phyloP scores from a whole-genome alignment of 2,888 invertebrate species.

The Boloria selene region DNA sequence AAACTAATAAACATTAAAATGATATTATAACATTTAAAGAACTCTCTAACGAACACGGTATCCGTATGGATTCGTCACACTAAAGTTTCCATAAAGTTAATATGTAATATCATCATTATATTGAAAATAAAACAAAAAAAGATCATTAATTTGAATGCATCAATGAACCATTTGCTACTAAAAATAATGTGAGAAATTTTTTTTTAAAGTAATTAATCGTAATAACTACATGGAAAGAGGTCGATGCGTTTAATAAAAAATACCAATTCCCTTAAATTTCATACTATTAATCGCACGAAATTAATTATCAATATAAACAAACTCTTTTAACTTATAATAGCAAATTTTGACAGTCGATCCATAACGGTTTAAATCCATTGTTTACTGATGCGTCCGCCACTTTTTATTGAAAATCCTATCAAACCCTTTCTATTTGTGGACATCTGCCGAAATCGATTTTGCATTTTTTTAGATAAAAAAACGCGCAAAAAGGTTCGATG shows the following conservation, averaged over 20 bases:
- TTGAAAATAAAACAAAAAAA: too few relatives aligned
- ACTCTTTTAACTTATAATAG: constrained; percentile 69
- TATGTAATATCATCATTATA: too few relatives aligned
- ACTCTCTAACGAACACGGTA: too few relatives aligned
- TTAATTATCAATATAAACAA: constrained; percentile 52
- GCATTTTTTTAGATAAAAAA: constrained; percentile 75
- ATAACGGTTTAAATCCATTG: constrained; percentile 70
- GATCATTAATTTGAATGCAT: too few relatives aligned
- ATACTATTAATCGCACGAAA: constrained; percentile 48
- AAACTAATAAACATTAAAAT: too few relatives aligned
- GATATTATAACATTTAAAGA: too few relatives aligned
- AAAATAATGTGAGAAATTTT: too few relatives aligned
- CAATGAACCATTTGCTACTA: too few relatives aligned
- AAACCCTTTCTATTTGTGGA: constrained; percentile 79
- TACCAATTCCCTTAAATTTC: constrained; percentile 44
- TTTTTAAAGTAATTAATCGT: too few relatives aligned
- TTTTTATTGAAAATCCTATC: constrained; percentile 67
- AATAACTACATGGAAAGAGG: too few relatives aligned
- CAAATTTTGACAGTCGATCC: constrained; percentile 69
- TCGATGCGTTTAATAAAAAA: constrained; percentile 20
- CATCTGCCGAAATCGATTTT: constrained; percentile 81
- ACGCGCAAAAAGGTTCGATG: constrained; percentile 68
- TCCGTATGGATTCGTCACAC: too few relatives aligned
- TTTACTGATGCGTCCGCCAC: constrained; percentile 68
- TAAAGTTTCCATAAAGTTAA: too few relatives aligned